phyloP scores from a whole-genome alignment of 2,888 invertebrate species.

The Drosophila longiperda region DNA sequence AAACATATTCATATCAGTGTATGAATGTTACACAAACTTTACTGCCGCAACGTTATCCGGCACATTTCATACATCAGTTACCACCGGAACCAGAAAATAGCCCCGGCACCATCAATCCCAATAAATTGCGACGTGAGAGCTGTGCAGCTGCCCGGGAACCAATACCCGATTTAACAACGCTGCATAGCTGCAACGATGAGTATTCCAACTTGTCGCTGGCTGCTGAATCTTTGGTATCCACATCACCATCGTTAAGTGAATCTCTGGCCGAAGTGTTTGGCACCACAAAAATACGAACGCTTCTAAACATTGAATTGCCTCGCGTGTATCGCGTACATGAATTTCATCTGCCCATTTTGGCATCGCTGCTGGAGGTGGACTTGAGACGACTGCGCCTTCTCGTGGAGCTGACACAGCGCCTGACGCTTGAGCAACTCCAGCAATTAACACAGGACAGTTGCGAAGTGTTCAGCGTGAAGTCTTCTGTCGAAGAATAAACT shows the following conservation, averaged over 20 bases:
- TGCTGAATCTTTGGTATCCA: conserved; percentile 23
- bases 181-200: neutral
- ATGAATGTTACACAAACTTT: conserved; percentile 36
- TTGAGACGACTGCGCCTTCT: conserved; percentile 58
- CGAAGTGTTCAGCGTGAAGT: conserved; percentile 13
- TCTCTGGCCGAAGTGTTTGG: conserved; percentile 77
- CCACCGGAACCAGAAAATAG: conserved; percentile 37
- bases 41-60: conserved; percentile 70
- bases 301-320: conserved; percentile 62
- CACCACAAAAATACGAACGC: conserved; percentile 59
- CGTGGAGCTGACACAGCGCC: conserved; percentile 58
- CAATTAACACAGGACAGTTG: conserved; percentile 19
- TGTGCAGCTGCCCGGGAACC: neutral
- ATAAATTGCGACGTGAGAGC: conserved; percentile 6
- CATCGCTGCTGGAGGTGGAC: conserved; percentile 66
- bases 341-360: conserved; percentile 71
- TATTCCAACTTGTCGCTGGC: conserved; percentile 12
- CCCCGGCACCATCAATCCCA: conserved; percentile 1
- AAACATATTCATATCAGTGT: conserved; percentile 29
- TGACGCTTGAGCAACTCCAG: conserved; percentile 48
- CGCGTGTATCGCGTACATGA: conserved; percentile 63
- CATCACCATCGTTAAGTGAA: conserved; percentile 74
- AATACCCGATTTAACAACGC: neutral
- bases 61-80: conserved; percentile 74
- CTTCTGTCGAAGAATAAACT: conserved; percentile 15